phyloP scores from a whole-genome alignment of 1,140 invertebrate genomes.

The Drosophila burlai region DNA sequence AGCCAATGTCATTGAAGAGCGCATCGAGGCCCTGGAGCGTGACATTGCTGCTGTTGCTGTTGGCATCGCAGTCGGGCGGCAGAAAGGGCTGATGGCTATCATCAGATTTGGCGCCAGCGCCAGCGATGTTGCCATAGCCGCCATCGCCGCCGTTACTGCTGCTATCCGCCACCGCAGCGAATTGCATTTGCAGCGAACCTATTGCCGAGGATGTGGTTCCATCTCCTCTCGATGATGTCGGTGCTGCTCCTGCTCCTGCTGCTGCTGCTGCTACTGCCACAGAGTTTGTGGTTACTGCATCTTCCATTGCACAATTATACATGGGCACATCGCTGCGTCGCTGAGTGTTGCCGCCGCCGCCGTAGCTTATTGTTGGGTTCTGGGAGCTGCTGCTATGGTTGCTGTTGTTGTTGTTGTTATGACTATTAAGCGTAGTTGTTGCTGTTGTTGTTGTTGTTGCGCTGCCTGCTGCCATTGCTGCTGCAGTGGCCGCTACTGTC shows the following conservation, averaged over 20 bases:
- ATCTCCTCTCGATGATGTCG: conserved; percentile 23
- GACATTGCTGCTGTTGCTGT: conserved; percentile 65
- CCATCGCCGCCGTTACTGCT: conserved; percentile 29
- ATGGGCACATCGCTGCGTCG: conserved; percentile 48
- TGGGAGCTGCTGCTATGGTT: conserved; percentile 40
- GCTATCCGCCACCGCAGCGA: conserved; percentile 85
- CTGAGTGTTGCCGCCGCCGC: conserved; percentile 34
- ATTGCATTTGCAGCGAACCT: conserved; percentile 83
- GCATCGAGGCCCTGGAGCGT: conserved; percentile 69
- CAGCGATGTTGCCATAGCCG: conserved; percentile 62
- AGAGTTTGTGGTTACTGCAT: conserved; percentile 60
- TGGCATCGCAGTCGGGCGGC: conserved; percentile 61
- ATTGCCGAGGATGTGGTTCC: conserved; percentile 55
- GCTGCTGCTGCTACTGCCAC: background rate
- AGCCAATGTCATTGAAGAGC: conserved; percentile 57
- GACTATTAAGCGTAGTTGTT: conserved; percentile 76
- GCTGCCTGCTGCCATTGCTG: conserved; percentile 45
- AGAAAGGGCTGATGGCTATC: conserved; percentile 58
- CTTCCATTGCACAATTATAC: conserved; percentile 55
- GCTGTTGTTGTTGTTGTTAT: conserved; percentile 51
- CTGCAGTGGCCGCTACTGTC: conserved; percentile 41
- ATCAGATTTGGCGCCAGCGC: conserved; percentile 67
- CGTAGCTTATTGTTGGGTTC: conserved; percentile 38
- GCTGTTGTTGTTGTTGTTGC: conserved; percentile 45
- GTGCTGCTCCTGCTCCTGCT: background rate